Base-by-base conservation (phyloP, 1,140 invertebrate species). In the Ylistrum balloti region DNA sequence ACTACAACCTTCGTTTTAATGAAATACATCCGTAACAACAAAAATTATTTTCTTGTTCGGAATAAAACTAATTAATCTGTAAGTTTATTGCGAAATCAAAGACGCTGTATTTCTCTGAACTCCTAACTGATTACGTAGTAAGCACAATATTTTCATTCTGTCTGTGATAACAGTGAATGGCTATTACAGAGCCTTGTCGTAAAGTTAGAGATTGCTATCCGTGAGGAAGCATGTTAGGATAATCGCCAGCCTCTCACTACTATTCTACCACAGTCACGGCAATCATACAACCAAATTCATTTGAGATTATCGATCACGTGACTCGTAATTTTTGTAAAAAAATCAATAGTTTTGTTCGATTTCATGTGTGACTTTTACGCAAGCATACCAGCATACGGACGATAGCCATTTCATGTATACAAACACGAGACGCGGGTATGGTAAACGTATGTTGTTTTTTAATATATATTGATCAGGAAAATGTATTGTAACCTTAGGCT, bases 231-330 rank as follows among this genome's bases (percentile, higher is more conserved):
- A 28, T 28, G n/a, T n/a, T 74, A n/a, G 56, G 56, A 28, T 74
- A 74, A 74, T 74, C 22, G 20, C 22, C 56, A 56, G 45, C 45
- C 17, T 56, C 45, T 56, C 45, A 56, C 35, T 17, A 13, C 41
- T 1, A 5, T n/a, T 5, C 56, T 7, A 28, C n/a, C 56, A 74
- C 56, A n/a, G 20, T 74, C 15, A 74, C 56, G 22, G n/a, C 9
- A 74, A 74, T 74, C 56, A 74, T 28, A 74, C 56, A 74, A 74
- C 56, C 56, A 74, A 74, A 74, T 74, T 74, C n/a, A 74, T 74
- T 74, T 74, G 56, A 74, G 56, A 74, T 74, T 74, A 28, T 74
- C 56, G 56, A 74, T 74, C 56, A 74, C 56, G 56, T 74, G 56
- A 74, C 56, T 28, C 17, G 56, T 74, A 28, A 74, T 74, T 74